Percentiles rank a stretch among this genome's conserved stretches.
These are phyloP conservation scores for Xestia rhomboidea DNA, from an alignment of 2,888 invertebrate species.

Conservation along the genomic window DNA sequence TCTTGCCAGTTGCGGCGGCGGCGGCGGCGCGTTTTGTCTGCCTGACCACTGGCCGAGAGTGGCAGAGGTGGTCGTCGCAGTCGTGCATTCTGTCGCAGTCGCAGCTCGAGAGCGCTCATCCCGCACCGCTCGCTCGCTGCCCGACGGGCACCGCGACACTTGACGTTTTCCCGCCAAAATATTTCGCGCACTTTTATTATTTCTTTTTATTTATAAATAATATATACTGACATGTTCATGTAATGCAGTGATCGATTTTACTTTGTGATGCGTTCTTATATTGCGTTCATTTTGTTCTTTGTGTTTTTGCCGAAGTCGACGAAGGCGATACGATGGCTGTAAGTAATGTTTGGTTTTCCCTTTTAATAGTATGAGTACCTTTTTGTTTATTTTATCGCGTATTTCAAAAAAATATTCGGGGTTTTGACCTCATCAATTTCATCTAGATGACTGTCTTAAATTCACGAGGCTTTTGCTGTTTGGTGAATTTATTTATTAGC, in stretches of 20 bases:
- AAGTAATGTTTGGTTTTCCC: constrained; percentile 75
- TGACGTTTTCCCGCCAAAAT: constrained; percentile 84
- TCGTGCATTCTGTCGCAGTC: constrained; percentile 82
- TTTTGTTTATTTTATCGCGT: constrained; percentile 9
- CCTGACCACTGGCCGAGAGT: constrained; percentile 84
- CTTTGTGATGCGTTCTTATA: constrained; percentile 86
- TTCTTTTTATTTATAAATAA: constrained; percentile 30
- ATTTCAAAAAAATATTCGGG: constrained; percentile 12
- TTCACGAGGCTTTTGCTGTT: background rate
- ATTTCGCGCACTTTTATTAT: constrained; percentile 69
- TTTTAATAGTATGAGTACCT: constrained; percentile 6
- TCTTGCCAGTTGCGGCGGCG: constrained; percentile 68
- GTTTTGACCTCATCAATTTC: background rate
- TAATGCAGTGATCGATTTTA: constrained; percentile 67
- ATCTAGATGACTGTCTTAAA: background rate
- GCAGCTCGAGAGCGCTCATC: constrained; percentile 76
- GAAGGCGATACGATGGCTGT: constrained; percentile 89
- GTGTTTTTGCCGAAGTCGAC: constrained; percentile 86
- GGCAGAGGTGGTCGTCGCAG: constrained; percentile 74
- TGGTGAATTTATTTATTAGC: background rate
- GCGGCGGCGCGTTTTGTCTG: constrained; percentile 77
- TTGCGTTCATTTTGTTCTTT: constrained; percentile 88
- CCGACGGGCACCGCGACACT: constrained; percentile 57
- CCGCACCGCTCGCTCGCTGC: constrained; percentile 69
- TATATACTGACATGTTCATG: constrained; percentile 44